Evolutionary conservation across 2,113 vertebrate species (phyloP), one percentile per base, ranked within the genome.

Genomic region (Clupea harengus): DNA sequence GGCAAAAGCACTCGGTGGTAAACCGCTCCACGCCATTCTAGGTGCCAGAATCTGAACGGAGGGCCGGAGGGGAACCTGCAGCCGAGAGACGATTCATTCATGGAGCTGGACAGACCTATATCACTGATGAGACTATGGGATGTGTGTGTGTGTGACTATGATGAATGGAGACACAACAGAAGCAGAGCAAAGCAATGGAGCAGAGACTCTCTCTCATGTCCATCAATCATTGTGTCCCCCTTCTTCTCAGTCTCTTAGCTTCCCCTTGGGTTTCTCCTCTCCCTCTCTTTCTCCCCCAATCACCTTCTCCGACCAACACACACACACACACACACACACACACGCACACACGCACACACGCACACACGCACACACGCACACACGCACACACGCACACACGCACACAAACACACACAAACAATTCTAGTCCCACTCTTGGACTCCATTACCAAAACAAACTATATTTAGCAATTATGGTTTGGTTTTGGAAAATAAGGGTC

Each of bases 161-260:
- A 39, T 20, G 52, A 17, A 54, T 54, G 52, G 52, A 54, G 52
- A 54, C 52, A 20, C 18, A 20, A 17, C 13, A 54, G 52, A 2
- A 54, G 72, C 54, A 67, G 81, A 49, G 60, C 72, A 81, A 47
- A 13, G 28, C 81, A 45, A 81, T 45, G n/a, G 28, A 87, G 82
- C 45, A 81, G 60, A 82, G 80, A 64, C 57, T 64, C 57, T 64
- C 57, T 64, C 57, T 64, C 52, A 54, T n/a, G 2, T 39, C 39
- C 39, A 39, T 39, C 39, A 39, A 39, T 39, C 39, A 54, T 54
- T 15, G 18, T 20, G 4, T 17, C 15, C 17, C 4, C 52, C 5
- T 64, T n/a, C 22, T n/a, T 64, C 57, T 64, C 22, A n/a, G 20
- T n/a, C 4, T n/a, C 57, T 22, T n/a, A n/a, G 1, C 52, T n/a